Conservation (phyloP, 2,113 vertebrate species). For the Pelecanoides urinatrix region DNA sequence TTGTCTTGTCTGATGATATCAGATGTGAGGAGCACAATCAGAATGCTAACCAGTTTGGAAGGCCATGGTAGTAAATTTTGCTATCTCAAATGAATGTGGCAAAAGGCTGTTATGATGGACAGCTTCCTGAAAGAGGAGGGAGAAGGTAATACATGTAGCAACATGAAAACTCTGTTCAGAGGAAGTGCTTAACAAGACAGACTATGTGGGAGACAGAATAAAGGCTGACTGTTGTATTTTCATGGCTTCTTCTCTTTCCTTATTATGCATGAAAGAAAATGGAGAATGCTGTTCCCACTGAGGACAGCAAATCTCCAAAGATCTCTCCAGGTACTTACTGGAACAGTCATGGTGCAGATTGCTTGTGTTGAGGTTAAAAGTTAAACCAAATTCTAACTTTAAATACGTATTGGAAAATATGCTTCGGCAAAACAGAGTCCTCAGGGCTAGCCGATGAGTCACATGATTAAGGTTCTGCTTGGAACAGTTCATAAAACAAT, state of each 20-base stretch:
- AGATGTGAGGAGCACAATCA: background rate
- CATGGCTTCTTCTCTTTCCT: background rate
- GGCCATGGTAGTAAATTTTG: background rate
- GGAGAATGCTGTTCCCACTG: background rate
- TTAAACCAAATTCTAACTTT: slow-evolving; percentile 4
- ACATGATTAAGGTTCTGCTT: background rate
- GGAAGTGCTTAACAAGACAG: background rate
- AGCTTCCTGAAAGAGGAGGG: background rate
- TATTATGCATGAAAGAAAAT: background rate
- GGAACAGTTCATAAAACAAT: slow-evolving; percentile 7
- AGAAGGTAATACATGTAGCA: background rate
- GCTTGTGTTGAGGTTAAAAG: background rate
- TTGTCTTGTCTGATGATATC: background rate
- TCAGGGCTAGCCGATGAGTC: background rate
- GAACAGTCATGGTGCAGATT: background rate
- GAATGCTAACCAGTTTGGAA: background rate
- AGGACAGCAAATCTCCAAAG: background rate
- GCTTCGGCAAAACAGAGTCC: background rate
- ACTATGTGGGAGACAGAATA: background rate
- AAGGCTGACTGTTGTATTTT: background rate
- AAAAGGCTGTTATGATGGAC: background rate
- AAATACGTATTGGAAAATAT: background rate
- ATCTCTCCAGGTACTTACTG: background rate
- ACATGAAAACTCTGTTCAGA: background rate
- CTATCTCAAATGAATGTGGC: background rate